Evolutionary conservation across 2,888 invertebrate species (phyloP), one percentile per base, ranked within the genome.

Genomic region (Catocala sponsa): DNA sequence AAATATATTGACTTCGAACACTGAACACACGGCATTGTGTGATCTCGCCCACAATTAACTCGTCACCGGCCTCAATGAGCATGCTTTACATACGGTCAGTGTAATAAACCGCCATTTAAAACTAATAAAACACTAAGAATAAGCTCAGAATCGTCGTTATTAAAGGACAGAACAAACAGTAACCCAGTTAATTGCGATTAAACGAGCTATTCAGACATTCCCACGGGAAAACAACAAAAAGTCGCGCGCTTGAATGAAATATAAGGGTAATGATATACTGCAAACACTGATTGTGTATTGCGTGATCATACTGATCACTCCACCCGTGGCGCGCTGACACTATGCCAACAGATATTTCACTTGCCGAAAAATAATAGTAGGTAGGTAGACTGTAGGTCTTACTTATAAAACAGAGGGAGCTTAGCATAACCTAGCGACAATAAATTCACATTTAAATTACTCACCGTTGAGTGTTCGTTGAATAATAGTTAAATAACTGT

Each of bases 171-270:
- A 87, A 88, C 86, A 85, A 83, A 86, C 82, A 49, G 79, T 88
- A 90, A 90, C 88, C 85, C 82, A 74, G 83, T 84, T 91, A 91
- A 91, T 91, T 91, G 86, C 85, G 82, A 81, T 83, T 88, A 88
- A 91, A 88, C 88, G 87, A 84, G 74, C 86, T 81, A 90, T 89
- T 91, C 86, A 88, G 73, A 74, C 88, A 88, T 89, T 85, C 87
- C 79, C 81, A 74, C 73, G 78, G 70, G 72, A 77, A 49, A 75
- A 76, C 64, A 78, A 87, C 86, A 88, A 87, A 68, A 71, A 67
- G 61, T 72, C 69, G 60, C 70, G 71, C 67, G 59, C 65, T 63
- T 82, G 78, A 83, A 83, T 83, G 80, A 49, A 54, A 44, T 62
- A 66, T 65, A 63, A 44, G 65, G 43, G 56, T 64, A 41, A 63